Base-by-base conservation (phyloP, 2,113 vertebrate genomes). In the Antennarius striatus region DNA sequence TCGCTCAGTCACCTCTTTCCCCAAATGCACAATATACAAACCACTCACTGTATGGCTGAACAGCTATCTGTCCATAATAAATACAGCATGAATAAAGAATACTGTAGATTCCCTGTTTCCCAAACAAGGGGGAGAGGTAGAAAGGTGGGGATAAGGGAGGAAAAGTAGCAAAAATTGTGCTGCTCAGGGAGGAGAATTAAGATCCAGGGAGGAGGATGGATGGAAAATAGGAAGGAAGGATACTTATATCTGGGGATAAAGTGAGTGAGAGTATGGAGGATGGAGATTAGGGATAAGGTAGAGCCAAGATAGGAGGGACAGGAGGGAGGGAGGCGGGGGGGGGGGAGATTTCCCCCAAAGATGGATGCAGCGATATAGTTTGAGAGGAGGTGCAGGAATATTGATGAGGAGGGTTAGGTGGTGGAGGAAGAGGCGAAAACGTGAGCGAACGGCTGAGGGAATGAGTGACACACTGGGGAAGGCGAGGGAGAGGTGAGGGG, bases 301-400 rank as follows among this genome's bases (percentile, higher is more conserved):
- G 66, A 65, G 68, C 72, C 63, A 81, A 52, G 57, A 63, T 57
- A 51, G 52, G 56, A 66, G 69, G 48, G 32, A 14, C 13, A 40
- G 22, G 22, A 22, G 22, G 22, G 22, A 2, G 32, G 32, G 32
- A n/a, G n/a, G n/a, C n/a, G n/a, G 10, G 46, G 76, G 61, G 65
- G 49, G 36, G 4, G 56, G 46, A 69, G 80, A 78, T 67, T 86
- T 84, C 71, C 71, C 84, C 68, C 61, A 80, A 81, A 92, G 91
- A 91, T 85, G 85, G 84, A 91, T 89, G 87, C 78, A 83, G 75
- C 53, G 68, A 90, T 85, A 88, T 82, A 90, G 88, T 87, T 86
- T 80, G 72, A 88, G 77, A 72, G 68, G 67, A 88, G 80, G 73
- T 28, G 65, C 61, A 85, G 77, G 87, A 91, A 90, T 91, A 91